These are phyloP conservation scores for Andrena haemorrhoa DNA, from an alignment of 2,888 invertebrate species.

Conservation along the genomic window DNA sequence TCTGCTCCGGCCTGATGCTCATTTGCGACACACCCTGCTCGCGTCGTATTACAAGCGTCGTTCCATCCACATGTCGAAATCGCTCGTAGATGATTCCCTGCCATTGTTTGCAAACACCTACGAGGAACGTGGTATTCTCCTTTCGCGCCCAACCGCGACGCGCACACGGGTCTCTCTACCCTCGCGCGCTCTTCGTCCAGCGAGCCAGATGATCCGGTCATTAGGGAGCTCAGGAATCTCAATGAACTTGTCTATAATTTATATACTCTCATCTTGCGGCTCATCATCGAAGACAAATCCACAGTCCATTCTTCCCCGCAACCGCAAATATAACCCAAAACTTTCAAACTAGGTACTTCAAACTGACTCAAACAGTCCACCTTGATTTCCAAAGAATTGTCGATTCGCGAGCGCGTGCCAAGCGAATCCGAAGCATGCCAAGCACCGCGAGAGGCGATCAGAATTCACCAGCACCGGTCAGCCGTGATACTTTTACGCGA, in stretches of 20 bases:
- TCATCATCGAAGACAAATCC: conserved; percentile 3
- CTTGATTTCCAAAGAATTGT: conserved; percentile 12
- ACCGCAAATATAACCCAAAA: no score
- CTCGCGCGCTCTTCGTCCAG: conserved; percentile 33
- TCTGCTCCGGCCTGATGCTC: conserved; percentile 29
- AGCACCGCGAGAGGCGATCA: conserved; percentile 16
- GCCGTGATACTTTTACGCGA: conserved; percentile 44
- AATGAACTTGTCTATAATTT: conserved; percentile 32
- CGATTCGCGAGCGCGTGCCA: conserved; percentile 12
- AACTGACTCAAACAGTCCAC: background rate
- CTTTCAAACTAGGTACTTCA: no score
- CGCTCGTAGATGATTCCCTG: conserved; percentile 62
- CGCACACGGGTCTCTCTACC: conserved; percentile 41
- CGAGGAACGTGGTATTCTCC: conserved; percentile 50
- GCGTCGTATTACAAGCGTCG: conserved; percentile 62
- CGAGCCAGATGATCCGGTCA: conserved; percentile 61
- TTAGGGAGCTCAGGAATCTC: conserved; percentile 43
- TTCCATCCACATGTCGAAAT: conserved; percentile 65
- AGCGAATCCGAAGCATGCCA: conserved; percentile 5
- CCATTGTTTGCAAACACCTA: conserved; percentile 74
- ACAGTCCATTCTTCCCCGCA: no score
- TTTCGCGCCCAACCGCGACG: conserved; percentile 43
- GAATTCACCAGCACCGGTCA: conserved; percentile 30
- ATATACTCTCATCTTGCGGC: background rate
- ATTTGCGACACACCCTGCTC: conserved; percentile 66